Conservation (phyloP, 2,113 vertebrate genomes). For the Sterna hirundo region DNA sequence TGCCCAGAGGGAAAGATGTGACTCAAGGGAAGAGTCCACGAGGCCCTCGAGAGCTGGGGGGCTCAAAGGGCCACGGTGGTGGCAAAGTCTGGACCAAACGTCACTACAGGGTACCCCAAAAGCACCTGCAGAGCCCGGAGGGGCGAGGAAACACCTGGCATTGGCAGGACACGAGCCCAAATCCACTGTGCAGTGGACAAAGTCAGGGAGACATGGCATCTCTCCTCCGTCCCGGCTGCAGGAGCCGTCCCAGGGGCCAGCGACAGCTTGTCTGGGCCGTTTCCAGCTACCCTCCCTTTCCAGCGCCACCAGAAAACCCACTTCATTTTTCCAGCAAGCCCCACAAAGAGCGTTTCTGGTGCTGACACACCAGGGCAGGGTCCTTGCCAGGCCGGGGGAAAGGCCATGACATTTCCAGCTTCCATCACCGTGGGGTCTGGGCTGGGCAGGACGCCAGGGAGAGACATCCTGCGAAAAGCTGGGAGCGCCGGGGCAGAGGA, state of each 20-base stretch:
- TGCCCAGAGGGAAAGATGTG: neutral
- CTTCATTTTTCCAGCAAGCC: neutral
- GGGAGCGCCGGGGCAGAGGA: accelerated
- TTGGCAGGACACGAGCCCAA: accelerated
- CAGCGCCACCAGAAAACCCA: neutral
- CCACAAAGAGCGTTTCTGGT: neutral
- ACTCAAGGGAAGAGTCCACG: neutral
- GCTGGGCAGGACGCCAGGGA: neutral
- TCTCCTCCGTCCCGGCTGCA: accelerated
- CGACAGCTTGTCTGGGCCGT: accelerated
- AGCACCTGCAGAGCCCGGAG: neutral
- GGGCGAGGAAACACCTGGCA: neutral
- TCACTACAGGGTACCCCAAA: neutral
- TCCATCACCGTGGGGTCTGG: neutral
- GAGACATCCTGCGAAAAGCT: accelerated
- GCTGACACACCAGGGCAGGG: neutral
- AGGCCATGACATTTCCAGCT: neutral
- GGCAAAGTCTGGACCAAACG: neutral
- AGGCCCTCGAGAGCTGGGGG: accelerated
- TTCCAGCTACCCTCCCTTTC: neutral
- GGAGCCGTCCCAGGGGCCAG: neutral
- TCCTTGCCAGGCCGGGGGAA: neutral
- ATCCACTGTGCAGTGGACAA: neutral
- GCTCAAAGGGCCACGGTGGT: accelerated
- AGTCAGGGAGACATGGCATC: neutral